Evolutionary conservation across 2,888 invertebrate species (phyloP), one percentile per base, ranked within the genome.

Genomic region (Netelia melanura): DNA sequence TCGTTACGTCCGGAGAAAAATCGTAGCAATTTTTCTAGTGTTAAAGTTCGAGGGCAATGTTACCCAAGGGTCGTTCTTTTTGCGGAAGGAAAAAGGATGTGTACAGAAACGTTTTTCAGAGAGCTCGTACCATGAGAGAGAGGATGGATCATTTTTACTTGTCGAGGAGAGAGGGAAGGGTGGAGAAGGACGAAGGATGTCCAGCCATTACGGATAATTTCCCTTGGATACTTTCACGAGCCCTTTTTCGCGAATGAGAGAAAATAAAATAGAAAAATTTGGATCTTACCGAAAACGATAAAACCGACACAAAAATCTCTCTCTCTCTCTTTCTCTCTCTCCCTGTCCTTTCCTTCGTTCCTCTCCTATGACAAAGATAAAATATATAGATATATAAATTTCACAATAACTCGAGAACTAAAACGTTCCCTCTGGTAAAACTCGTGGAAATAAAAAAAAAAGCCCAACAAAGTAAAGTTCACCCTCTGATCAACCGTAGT

Each of bases 171-270:
- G 23, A 71, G n/a, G 38, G 5, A 38, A 11, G 14, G 38, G 38
- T n/a, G 64, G 80, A 64, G 64, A 71, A 64, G 52, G 38, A 21
- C 75, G 62, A 75, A 54, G 70, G 70, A 80, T 83, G 64, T 61
- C 68, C 54, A 38, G 56, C 74, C 83, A 80, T 83, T 75, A 83
- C 30, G 64, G 71, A 83, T 75, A 80, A 79, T 83, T 83, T 80
- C 62, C 64, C 68, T 43, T 11, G 70, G 62, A 72, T 72, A 61
- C 54, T 79, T 9, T 58, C 65, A 62, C 44, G 62, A 62, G 58
- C 64, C 58, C 62, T 72, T 21, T 38, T 38, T 38, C 71, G 61
- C 43, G 82, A 23, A 62, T 62, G 38, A 43, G 56, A 62, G n/a
- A 21, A 67, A 70, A 74, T 38, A 80, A 72, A 65, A 2, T 21